Evolutionary conservation across 2,113 vertebrate species (phyloP).

Genomic region (human): GRCh38 chr14:81762001-81762500

Average conservation of each 20-base stretch:
- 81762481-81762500: conserved; percentile 46
- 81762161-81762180: background rate
- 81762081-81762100: background rate
- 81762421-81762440: conserved; percentile 29
- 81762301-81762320: background rate
- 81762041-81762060: background rate
- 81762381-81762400: background rate
- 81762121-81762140: background rate
- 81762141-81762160: background rate
- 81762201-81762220: background rate
- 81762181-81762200: background rate
- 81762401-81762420: conserved; percentile 17
- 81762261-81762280: background rate
- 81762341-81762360: background rate
- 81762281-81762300: background rate
- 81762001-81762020: background rate
- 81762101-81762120: background rate
- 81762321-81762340: conserved; percentile 14
- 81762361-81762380: background rate
- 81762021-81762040: background rate
- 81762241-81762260: background rate
- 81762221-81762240: background rate
- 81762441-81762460: conserved; percentile 1
- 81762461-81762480: background rate
- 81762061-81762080: background rate